Evolutionary conservation across 2,797 vertebrate genomes (phyloP).

Genomic region (Chrysocyon brachyurus): DNA sequence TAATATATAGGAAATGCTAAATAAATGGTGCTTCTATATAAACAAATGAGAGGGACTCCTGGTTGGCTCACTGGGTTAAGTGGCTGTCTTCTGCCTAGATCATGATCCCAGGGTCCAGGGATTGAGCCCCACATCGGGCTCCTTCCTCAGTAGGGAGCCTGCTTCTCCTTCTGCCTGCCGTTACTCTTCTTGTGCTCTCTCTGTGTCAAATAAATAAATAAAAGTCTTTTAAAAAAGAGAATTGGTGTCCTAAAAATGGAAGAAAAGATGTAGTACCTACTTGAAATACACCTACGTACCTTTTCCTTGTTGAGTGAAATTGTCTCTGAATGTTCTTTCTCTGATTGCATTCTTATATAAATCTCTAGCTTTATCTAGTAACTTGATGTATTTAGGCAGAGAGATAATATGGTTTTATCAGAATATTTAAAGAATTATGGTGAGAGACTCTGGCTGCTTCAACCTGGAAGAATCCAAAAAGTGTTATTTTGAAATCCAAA

Average conservation of each 20-base stretch:
- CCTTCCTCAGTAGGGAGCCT: too few species aligned
- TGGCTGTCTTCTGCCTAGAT: too few species aligned
- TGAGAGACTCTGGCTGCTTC: constrained; percentile 12
- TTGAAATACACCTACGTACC: neutral
- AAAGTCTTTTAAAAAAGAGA: neutral
- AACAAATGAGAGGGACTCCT: neutral
- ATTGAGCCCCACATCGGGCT: too few species aligned
- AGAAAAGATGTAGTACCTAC: neutral
- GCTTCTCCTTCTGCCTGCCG: too few species aligned
- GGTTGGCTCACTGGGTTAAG: too few species aligned
- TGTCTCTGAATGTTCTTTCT: neutral
- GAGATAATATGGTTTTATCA: neutral
- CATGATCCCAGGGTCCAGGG: too few species aligned
- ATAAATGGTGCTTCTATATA: neutral
- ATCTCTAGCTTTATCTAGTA: neutral
- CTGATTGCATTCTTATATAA: neutral
- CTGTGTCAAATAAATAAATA: too few species aligned
- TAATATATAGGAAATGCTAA: neutral
- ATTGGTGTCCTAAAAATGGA: neutral
- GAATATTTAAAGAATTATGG: constrained; percentile 16
- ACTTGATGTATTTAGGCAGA: neutral
- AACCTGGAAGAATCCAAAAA: constrained; percentile 6
- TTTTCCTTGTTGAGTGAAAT: neutral
- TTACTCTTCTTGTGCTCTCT: too few species aligned
- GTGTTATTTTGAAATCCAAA: constrained; percentile 37